phyloP scores from a whole-genome alignment of 1,140 invertebrate genomes.

The Drosophila chauvacae region DNA sequence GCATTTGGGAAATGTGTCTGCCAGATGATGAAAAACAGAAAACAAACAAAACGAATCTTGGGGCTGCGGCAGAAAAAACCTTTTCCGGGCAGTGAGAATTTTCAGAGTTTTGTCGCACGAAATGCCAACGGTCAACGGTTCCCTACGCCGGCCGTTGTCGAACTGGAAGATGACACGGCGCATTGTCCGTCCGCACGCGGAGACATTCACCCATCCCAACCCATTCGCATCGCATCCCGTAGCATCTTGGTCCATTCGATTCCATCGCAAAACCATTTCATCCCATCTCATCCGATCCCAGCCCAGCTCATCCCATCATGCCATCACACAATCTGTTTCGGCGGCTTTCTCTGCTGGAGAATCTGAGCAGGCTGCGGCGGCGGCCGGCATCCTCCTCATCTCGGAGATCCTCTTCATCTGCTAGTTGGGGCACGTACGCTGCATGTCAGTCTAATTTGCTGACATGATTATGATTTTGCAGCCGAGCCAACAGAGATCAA shows the following conservation, averaged over 20 bases:
- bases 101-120: slow-evolving; percentile 77
- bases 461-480: slow-evolving; percentile 82
- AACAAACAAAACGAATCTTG: slow-evolving; percentile 38
- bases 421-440: slow-evolving; percentile 76
- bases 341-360: slow-evolving; percentile 41
- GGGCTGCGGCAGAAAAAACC: slow-evolving; percentile 20
- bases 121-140: slow-evolving; percentile 69
- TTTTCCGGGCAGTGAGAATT: slow-evolving; percentile 65
- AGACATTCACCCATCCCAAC: slow-evolving; percentile 69
- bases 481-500: slow-evolving; percentile 50
- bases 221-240: slow-evolving; percentile 2
- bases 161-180: slow-evolving; percentile 75
- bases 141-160: slow-evolving; percentile 71
- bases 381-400: slow-evolving; percentile 23
- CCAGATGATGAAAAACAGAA: slow-evolving; percentile 61
- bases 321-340: slow-evolving; percentile 39
- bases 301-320: slow-evolving; percentile 19
- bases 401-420: slow-evolving; percentile 75
- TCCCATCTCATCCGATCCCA: slow-evolving; percentile 10
- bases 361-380: slow-evolving; percentile 3
- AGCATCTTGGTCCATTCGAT: slow-evolving; percentile 20
- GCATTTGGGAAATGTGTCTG: slow-evolving; percentile 74
- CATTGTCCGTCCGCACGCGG: slow-evolving; percentile 50
- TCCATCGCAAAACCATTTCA: slow-evolving; percentile 23
- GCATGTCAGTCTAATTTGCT: slow-evolving; percentile 81